Conservation (phyloP, 2,113 vertebrate genomes). For the Xiphophorus couchianus region DNA sequence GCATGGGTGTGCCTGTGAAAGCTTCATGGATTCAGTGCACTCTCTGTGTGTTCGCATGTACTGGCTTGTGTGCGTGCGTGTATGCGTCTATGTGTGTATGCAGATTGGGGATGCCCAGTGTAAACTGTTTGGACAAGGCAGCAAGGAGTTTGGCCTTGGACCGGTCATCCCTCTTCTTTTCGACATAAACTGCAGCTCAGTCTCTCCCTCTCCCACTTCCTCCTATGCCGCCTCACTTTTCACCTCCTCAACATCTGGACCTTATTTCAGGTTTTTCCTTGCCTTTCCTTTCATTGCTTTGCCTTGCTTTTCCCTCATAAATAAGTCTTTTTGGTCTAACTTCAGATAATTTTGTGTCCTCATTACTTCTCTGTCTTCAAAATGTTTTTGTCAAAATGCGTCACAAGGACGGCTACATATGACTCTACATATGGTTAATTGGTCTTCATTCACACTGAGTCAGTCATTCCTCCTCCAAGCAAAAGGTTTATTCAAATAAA, state of each 20-base stretch:
- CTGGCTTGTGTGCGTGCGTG: background rate
- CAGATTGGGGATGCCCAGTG: conserved; percentile 20
- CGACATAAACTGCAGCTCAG: conserved; percentile 48
- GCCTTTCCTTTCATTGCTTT: background rate
- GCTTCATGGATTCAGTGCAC: conserved; percentile 1
- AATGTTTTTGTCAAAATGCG: conserved; percentile 7
- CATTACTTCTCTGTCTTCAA: background rate
- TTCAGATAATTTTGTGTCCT: background rate
- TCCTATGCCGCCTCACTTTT: conserved; percentile 4
- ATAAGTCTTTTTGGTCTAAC: background rate
- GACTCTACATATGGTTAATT: no score
- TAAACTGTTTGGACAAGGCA: conserved; percentile 63
- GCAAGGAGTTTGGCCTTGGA: conserved; percentile 40
- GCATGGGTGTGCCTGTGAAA: background rate
- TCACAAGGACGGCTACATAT: conserved; percentile 5
- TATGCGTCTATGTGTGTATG: conserved; percentile 31
- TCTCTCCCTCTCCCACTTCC: conserved; percentile 38
- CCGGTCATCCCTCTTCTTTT: conserved; percentile 37
- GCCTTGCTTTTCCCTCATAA: background rate
- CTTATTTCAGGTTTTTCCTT: background rate
- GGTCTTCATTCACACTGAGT: conserved; percentile 14
- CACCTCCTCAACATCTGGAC: conserved; percentile 4
- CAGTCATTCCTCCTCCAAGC: conserved; percentile 15
- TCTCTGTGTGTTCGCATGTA: no score
- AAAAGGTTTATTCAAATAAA: conserved; percentile 36